phyloP scores from a whole-genome alignment of 2,888 invertebrate genomes.

The Rhopalosiphum nymphaeae region DNA sequence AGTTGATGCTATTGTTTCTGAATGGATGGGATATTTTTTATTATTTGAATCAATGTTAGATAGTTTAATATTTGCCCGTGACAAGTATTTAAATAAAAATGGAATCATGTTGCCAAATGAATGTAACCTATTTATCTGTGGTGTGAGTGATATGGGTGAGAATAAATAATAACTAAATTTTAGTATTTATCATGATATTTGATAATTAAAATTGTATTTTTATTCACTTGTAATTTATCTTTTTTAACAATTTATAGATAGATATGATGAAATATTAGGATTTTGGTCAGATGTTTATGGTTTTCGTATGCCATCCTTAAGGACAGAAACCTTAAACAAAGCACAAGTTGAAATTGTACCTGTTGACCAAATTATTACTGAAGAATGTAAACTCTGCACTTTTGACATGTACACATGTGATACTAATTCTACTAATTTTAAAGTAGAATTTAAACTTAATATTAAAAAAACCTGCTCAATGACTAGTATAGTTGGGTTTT shows the following conservation, averaged over 20 bases:
- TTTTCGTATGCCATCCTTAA: constrained; percentile 93
- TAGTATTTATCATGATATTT: background rate
- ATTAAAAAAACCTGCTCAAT: constrained; percentile 76
- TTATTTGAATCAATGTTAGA: constrained; percentile 97
- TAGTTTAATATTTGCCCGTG: constrained; percentile 89
- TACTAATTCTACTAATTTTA: constrained; percentile 79
- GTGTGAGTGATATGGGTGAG: constrained; percentile 80
- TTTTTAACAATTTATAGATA: constrained; percentile 71
- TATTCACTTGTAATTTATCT: constrained; percentile 8
- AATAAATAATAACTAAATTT: constrained; percentile 63
- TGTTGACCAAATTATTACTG: constrained; percentile 77
- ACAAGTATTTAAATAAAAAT: constrained; percentile 81
- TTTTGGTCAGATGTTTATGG: constrained; percentile 97
- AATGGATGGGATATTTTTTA: constrained; percentile 99
- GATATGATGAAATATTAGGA: constrained; percentile 80
- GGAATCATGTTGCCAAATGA: constrained; percentile 87
- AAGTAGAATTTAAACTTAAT: constrained; percentile 78
- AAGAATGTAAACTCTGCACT: constrained; percentile 77
- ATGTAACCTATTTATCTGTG: constrained; percentile 85
- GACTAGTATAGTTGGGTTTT: constrained; percentile 90
- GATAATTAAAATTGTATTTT: background rate
- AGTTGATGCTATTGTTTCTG: constrained; percentile 93
- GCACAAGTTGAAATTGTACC: constrained; percentile 79
- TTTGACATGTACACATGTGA: constrained; percentile 82
- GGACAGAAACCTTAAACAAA: constrained; percentile 84